Conservation (phyloP, 2,888 invertebrate species). For the Prenolepis imparis region DNA sequence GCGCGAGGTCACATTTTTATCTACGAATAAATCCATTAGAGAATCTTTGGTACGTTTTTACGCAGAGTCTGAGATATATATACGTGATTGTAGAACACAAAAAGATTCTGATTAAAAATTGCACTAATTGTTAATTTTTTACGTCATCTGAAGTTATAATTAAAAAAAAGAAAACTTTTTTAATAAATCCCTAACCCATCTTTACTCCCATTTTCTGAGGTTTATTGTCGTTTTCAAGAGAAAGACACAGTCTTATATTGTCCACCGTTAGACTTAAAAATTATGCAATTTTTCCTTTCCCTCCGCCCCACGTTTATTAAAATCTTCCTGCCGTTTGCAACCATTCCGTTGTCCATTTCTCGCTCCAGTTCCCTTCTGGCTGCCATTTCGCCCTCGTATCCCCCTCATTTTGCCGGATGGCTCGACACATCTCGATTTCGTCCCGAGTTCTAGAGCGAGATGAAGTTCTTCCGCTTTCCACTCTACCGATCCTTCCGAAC, state of each 20-base stretch:
- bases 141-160: not conserved
- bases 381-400: constrained; percentile 32
- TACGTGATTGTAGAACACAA: not conserved
- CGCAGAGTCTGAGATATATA: not conserved
- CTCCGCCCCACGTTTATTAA: constrained; percentile 56
- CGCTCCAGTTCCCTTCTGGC: constrained; percentile 37
- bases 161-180: not conserved
- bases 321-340: constrained; percentile 56
- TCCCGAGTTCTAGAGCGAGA: constrained; percentile 58
- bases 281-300: constrained; percentile 7
- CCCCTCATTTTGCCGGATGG: constrained; percentile 48
- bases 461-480: constrained; percentile 71
- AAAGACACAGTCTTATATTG: not conserved
- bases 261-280: constrained; percentile 13
- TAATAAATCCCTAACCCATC: not conserved
- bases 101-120: not conserved
- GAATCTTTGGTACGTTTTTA: not conserved
- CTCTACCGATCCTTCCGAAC: constrained; percentile 56
- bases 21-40: not conserved
- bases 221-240: not conserved
- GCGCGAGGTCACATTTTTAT: not conserved
- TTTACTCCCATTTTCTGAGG: not conserved
- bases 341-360: constrained; percentile 62
- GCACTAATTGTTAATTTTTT: not conserved
- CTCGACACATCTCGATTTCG: constrained; percentile 67